Conservation (phyloP, 2,888 invertebrate species). For the Crocallis elinguaria region DNA sequence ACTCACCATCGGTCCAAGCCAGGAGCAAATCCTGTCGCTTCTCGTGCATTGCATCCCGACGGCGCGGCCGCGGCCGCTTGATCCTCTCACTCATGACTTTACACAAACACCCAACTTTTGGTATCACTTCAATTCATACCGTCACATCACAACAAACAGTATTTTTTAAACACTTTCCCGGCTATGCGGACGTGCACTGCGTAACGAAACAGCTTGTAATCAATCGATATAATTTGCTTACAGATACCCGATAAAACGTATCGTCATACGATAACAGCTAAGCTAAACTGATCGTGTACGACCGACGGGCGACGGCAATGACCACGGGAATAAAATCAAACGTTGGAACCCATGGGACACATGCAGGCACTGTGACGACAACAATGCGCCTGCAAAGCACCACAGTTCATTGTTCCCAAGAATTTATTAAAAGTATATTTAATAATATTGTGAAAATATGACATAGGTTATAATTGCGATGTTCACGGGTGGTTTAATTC, state of each 20-base stretch:
- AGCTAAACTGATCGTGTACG: constrained; percentile 45
- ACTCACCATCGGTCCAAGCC: constrained; percentile 78
- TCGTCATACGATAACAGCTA: constrained; percentile 74
- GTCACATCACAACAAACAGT: constrained; percentile 61
- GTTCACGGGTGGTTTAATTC: neutral
- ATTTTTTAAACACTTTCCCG: constrained; percentile 49
- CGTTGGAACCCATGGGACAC: constrained; percentile 20
- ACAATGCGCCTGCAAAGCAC: constrained; percentile 22
- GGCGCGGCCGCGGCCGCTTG: constrained; percentile 67
- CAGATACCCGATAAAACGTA: constrained; percentile 68
- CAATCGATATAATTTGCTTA: constrained; percentile 62
- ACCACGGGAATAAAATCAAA: constrained; percentile 39
- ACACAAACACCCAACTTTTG: constrained; percentile 32
- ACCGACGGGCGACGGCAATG: constrained; percentile 44
- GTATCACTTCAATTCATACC: constrained; percentile 41
- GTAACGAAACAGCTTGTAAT: constrained; percentile 61
- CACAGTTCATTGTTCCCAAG: constrained; percentile 22
- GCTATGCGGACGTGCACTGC: constrained; percentile 69
- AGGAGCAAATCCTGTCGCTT: constrained; percentile 73
- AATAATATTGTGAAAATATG: neutral
- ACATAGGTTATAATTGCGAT: neutral
- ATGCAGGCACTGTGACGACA: constrained; percentile 24
- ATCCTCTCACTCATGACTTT: constrained; percentile 67
- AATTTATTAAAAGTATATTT: constrained; percentile 3
- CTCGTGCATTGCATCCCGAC: constrained; percentile 71